Percentiles rank a stretch among this genome's conserved stretches.
Evolutionary conservation across 1,140 invertebrate genomes (phyloP).

Genomic region (Drosophila sp.): DNA sequence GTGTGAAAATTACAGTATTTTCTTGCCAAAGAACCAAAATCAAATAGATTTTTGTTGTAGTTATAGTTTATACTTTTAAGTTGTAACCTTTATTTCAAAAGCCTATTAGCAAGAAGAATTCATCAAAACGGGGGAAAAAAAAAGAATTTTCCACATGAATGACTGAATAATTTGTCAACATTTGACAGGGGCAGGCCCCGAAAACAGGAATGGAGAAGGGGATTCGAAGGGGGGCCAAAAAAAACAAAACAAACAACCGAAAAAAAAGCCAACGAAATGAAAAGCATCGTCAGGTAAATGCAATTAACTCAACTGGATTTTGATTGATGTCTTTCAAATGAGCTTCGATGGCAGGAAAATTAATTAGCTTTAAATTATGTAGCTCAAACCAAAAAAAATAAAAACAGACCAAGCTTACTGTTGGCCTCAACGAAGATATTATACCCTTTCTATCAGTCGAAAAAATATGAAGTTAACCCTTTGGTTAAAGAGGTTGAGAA

Average conservation of each 20-base stretch:
- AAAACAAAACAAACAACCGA: slow-evolving; percentile 1
- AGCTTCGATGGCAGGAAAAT: slow-evolving; percentile 53
- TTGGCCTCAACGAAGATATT: neutral
- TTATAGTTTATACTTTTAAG: neutral
- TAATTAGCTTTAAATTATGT: slow-evolving; percentile 64
- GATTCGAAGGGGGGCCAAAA: slow-evolving; percentile 3
- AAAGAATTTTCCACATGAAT: slow-evolving; percentile 49
- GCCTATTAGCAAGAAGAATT: neutral
- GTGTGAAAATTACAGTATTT: slow-evolving; percentile 8
- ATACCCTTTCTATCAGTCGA: neutral
- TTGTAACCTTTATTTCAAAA: neutral
- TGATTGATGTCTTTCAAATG: slow-evolving; percentile 63
- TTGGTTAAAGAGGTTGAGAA: too few species aligned
- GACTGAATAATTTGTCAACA: slow-evolving; percentile 57
- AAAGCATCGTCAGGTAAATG: slow-evolving; percentile 62
- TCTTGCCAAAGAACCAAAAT: neutral
- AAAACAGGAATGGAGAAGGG: neutral
- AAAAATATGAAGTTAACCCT: too few species aligned
- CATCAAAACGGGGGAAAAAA: slow-evolving; percentile 9
- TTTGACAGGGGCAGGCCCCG: slow-evolving; percentile 24
- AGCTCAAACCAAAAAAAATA: slow-evolving; percentile 20
- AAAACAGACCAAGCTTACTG: slow-evolving; percentile 13
- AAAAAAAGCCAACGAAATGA: slow-evolving; percentile 32
- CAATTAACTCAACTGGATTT: slow-evolving; percentile 44
- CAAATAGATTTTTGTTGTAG: neutral